Evolutionary conservation across 2,888 invertebrate genomes (phyloP).

Genomic region (Dugesia japonica): DNA sequence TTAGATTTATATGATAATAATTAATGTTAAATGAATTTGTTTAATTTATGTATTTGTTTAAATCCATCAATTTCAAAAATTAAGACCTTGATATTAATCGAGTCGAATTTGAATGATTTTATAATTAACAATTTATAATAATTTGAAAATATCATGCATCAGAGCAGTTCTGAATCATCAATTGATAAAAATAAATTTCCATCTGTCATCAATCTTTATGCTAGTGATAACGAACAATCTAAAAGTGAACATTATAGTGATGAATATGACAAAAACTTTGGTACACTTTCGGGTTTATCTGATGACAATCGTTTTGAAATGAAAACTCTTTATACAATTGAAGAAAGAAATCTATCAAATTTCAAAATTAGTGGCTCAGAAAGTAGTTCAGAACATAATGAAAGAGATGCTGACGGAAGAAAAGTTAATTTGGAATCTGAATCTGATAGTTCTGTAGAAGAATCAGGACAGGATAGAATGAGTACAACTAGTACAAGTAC

Average conservation of each 20-base stretch:
- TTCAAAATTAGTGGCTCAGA: not conserved
- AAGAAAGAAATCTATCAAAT: not conserved
- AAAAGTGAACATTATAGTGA: not conserved
- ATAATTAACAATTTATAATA: not conserved
- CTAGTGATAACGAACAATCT: not conserved
- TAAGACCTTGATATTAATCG: not conserved
- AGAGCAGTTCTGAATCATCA: constrained; percentile 6
- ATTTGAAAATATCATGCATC: not conserved
- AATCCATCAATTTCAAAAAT: not conserved
- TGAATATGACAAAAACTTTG: not conserved
- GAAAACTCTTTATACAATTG: not conserved
- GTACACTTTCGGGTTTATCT: not conserved
- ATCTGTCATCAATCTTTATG: constrained; percentile 7
- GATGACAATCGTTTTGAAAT: constrained; percentile 1
- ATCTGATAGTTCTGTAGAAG: not conserved
- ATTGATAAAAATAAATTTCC: constrained; percentile 9
- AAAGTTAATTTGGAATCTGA: not conserved
- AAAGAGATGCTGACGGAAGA: not conserved
- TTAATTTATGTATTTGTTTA: not conserved
- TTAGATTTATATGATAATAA: too few species aligned
- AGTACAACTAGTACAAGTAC: constrained; percentile 1
- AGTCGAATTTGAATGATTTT: not conserved
- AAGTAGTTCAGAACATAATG: not conserved
- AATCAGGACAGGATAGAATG: not conserved
- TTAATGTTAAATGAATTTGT: too few species aligned